phyloP scores from a whole-genome alignment of 2,113 vertebrate genomes.

The Hystrix cristata region DNA sequence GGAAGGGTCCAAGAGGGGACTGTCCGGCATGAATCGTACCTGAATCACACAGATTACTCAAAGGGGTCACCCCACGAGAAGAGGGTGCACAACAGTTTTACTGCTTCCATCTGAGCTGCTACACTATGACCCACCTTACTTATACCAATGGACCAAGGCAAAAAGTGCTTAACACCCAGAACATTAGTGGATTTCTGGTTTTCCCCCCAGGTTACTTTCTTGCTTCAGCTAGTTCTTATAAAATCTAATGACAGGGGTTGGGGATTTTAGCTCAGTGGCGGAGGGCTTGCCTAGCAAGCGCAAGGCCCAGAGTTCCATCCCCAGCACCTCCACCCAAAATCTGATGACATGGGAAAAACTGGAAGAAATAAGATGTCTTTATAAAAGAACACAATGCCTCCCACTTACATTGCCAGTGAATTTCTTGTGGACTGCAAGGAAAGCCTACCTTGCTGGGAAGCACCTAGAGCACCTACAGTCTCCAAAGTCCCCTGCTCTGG shows the following conservation, averaged over 20 bases:
- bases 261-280: no score
- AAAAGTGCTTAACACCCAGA: background rate
- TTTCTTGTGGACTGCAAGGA: background rate
- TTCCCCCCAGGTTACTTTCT: background rate
- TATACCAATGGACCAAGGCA: background rate
- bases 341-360: background rate
- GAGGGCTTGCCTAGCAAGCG: no score
- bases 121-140: background rate
- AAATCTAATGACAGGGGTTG: background rate
- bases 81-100: background rate
- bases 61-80: background rate
- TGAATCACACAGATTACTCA: background rate
- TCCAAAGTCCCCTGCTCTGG: background rate
- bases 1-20: background rate
- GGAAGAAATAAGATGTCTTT: background rate
- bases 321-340: background rate
- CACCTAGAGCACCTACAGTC: background rate
- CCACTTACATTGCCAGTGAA: background rate
- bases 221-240: slow-evolving; percentile 32
- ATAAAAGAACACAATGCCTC: background rate
- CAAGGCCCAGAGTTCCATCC: no score
- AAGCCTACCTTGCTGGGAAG: background rate
- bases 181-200: background rate
- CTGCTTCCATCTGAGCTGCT: background rate
- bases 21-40: background rate